These are phyloP conservation scores for Limonius californicus DNA, from an alignment of 1,140 invertebrate genomes.

Conservation along the genomic window DNA sequence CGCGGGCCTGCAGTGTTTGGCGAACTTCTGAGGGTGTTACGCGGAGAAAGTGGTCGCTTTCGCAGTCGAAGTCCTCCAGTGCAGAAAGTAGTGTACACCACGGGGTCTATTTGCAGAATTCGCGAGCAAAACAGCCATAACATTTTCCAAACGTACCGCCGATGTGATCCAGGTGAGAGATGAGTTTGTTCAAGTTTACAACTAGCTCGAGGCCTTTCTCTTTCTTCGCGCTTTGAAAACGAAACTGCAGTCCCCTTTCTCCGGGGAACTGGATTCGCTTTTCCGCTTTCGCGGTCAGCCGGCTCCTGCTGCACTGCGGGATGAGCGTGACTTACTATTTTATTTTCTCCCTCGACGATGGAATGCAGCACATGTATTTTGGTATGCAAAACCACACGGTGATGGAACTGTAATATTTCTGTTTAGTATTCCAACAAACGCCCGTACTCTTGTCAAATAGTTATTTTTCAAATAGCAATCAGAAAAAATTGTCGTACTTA, in stretches of 20 bases:
- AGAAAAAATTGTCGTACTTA: constrained; percentile 26
- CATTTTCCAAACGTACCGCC: neutral
- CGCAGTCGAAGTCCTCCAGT: constrained; percentile 4
- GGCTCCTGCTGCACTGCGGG: neutral
- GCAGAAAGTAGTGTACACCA: neutral
- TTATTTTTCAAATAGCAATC: constrained; percentile 29
- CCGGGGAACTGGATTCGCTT: constrained; percentile 23
- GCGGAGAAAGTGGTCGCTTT: constrained; percentile 30
- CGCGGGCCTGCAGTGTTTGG: constrained; percentile 28
- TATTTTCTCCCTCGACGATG: constrained; percentile 18
- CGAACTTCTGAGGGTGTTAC: constrained; percentile 27
- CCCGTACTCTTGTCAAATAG: constrained; percentile 22
- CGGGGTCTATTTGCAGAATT: neutral
- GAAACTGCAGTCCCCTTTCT: constrained; percentile 28
- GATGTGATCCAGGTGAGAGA: constrained; percentile 3
- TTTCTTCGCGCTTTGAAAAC: constrained; percentile 28
- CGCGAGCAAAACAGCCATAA: neutral
- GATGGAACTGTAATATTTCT: constrained; percentile 19
- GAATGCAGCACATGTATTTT: constrained; percentile 26
- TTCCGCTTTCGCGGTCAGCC: constrained; percentile 24
- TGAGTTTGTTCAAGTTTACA: constrained; percentile 16
- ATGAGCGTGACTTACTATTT: constrained; percentile 18
- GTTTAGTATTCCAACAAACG: constrained; percentile 27
- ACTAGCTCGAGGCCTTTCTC: constrained; percentile 19
- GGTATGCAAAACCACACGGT: constrained; percentile 16